Conservation (phyloP, 1,140 invertebrate genomes). For the Papilio helenus region DNA sequence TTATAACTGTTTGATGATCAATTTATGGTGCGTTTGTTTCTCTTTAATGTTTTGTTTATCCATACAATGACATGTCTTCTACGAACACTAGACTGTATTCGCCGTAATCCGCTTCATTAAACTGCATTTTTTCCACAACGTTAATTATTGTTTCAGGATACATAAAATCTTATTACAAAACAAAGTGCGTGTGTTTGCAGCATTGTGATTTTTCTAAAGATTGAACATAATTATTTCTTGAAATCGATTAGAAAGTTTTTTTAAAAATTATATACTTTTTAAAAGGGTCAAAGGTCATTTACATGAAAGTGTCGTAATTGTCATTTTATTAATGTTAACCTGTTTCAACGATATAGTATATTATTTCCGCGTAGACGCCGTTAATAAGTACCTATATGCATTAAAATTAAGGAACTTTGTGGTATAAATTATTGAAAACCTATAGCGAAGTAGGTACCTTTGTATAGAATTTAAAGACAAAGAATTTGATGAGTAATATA, state of each 20-base stretch:
- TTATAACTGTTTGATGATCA: background rate
- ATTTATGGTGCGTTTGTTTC: background rate
- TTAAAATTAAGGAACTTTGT: background rate
- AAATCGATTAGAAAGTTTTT: background rate
- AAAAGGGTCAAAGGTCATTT: background rate
- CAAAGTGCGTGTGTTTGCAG: background rate
- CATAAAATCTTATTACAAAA: background rate
- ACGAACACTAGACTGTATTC: background rate
- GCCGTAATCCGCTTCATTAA: background rate
- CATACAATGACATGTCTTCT: background rate
- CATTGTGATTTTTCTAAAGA: background rate
- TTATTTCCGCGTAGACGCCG: no score
- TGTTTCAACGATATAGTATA: background rate
- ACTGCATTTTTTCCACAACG: background rate
- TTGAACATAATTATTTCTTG: background rate
- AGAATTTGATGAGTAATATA: constrained; percentile 31
- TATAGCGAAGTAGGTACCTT: background rate
- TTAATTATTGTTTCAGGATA: background rate
- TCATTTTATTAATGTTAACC: background rate
- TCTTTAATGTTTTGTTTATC: background rate
- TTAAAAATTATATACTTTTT: background rate
- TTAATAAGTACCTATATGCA: no score
- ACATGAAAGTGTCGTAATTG: background rate
- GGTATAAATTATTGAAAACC: background rate
- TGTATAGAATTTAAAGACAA: constrained; percentile 10